Evolutionary conservation across 2,113 vertebrate species (phyloP).

Genomic region (Nesoenas mayeri): DNA sequence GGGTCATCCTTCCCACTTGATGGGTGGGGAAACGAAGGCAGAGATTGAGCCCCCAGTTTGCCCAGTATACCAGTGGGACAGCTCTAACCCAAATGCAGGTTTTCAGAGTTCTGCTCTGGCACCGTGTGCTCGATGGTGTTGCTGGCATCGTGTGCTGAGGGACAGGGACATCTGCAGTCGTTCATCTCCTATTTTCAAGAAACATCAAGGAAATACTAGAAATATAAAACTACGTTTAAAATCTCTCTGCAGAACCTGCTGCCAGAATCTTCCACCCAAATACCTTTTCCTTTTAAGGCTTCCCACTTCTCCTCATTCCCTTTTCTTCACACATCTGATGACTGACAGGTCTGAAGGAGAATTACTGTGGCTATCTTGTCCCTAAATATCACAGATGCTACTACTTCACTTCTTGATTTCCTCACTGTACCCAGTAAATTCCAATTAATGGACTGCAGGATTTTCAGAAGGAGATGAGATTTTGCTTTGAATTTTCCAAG

Average conservation of each 20-base stretch:
- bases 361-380: not conserved
- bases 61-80: not conserved
- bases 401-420: not conserved
- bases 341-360: not conserved
- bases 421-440: not conserved
- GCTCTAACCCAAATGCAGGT: not conserved
- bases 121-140: not conserved
- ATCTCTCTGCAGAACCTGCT: not conserved
- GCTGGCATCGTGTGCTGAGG: accelerated
- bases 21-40: not conserved
- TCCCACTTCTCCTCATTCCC: not conserved
- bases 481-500: not conserved
- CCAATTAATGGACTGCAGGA: not conserved
- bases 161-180: not conserved
- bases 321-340: not conserved
- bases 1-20: not conserved
- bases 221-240: not conserved
- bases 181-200: not conserved
- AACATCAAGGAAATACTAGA: not conserved
- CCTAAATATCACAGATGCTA: not conserved
- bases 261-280: not conserved
- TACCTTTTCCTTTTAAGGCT: not conserved
- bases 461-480: not conserved
- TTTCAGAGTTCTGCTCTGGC: not conserved
- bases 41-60: not conserved